Conservation (phyloP, 2,797 vertebrate genomes). For the Lateolabrax maculatus region DNA sequence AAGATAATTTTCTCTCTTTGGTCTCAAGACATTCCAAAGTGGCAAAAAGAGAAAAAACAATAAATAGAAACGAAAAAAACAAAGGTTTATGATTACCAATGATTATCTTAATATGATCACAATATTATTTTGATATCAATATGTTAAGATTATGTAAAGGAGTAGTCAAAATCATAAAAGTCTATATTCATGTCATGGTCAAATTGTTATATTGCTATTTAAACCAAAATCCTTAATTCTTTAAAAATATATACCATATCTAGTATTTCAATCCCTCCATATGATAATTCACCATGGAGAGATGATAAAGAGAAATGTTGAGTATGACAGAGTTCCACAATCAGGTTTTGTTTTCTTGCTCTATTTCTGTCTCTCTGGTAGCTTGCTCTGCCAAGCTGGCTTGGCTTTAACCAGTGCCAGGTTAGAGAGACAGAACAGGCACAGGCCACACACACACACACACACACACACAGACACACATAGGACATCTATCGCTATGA, state of each 20-base stretch:
- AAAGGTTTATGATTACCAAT: background rate
- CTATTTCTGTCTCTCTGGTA: slow-evolving; percentile 22
- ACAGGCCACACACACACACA: slow-evolving; percentile 9
- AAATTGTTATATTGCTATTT: background rate
- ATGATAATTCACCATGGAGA: background rate
- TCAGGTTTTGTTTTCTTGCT: slow-evolving; percentile 23
- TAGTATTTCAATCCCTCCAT: background rate
- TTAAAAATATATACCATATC: background rate
- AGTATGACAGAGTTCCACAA: background rate
- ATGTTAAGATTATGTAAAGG: background rate
- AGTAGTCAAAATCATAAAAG: too few relatives aligned
- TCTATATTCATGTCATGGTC: too few relatives aligned
- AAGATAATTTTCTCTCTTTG: too few relatives aligned
- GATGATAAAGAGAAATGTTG: background rate
- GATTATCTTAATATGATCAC: too few relatives aligned
- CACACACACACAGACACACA: slow-evolving; percentile 22
- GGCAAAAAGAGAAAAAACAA: background rate
- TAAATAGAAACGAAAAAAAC: background rate
- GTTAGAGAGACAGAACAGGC: slow-evolving; percentile 42
- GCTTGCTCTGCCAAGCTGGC: slow-evolving; percentile 24
- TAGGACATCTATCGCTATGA: slow-evolving; percentile 31
- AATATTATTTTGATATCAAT: background rate
- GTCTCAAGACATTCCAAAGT: too few relatives aligned
- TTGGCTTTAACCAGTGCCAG: slow-evolving; percentile 48
- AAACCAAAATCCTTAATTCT: background rate